Evolutionary conservation across 1,140 invertebrate species (phyloP).

Genomic region (Drusus annulatus): DNA sequence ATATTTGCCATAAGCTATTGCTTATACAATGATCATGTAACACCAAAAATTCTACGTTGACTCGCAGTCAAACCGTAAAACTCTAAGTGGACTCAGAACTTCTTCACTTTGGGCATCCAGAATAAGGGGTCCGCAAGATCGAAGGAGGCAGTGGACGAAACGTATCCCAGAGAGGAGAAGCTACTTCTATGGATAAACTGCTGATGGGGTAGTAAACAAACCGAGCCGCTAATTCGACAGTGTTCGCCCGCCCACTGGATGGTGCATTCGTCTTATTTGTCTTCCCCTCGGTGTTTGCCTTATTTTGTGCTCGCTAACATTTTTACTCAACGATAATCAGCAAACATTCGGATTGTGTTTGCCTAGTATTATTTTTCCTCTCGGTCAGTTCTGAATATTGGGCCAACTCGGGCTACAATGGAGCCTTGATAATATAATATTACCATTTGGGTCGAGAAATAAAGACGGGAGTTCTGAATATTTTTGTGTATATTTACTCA

Average conservation of each 20-base stretch:
- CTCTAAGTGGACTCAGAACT: too few relatives aligned
- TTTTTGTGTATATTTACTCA: too few relatives aligned
- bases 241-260: neutral
- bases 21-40: too few relatives aligned
- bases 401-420: neutral
- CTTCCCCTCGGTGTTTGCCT: neutral
- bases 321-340: slow-evolving; percentile 30
- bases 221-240: slow-evolving; percentile 2
- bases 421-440: too few relatives aligned
- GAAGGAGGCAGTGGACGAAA: too few relatives aligned
- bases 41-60: too few relatives aligned
- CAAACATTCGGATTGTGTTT: slow-evolving; percentile 22
- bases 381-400: slow-evolving; percentile 10
- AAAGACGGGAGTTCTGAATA: too few relatives aligned
- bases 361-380: neutral
- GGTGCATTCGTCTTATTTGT: slow-evolving; percentile 12
- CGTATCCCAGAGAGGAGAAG: neutral
- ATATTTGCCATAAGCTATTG: too few relatives aligned
- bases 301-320: slow-evolving; percentile 13
- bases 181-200: neutral
- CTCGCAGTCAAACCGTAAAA: too few relatives aligned
- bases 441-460: too few relatives aligned
- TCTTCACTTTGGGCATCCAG: too few relatives aligned
- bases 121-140: too few relatives aligned
- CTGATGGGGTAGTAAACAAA: slow-evolving; percentile 19